Base-by-base conservation (phyloP, 1,140 invertebrate genomes). In the Drosophila rufa region DNA sequence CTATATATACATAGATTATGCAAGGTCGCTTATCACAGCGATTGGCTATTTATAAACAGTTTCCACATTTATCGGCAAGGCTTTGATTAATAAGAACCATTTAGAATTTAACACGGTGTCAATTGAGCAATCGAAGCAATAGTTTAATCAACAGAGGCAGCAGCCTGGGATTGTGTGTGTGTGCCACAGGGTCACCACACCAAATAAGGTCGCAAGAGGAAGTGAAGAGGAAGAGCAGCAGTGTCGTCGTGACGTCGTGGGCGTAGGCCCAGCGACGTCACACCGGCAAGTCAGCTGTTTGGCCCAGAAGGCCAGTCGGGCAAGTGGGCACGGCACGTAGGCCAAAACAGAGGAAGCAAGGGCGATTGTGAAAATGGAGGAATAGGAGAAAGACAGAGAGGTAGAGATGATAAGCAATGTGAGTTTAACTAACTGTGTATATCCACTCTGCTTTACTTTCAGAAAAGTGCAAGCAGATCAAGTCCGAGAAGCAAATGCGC, bases 391-490 rank as follows among this genome's bases (percentile, higher is more conserved):
- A 59, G 33, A 67, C 19, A 51, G 48, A 46, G 48, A 55, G 43
- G 27, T 36, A 11, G 19, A 15, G 42, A 14, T 38, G 42, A 40
- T 36, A 42, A 51, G 25, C 27, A 43, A 19, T 17, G 38, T 19
- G 42, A 53, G 22, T 25, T 45, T 30, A 40, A 69, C 53, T 86
- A 79, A 86, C 43, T 19, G 14, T 42, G 36, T 38, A 46, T 64
- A 30, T 33, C 40, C 62, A 9, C 43, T 27, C 56, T 77, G 46
- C 8, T 42, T 50, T 65, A 19, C 25, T 93, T 80, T 47, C 92
- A 93, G 91, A 81, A 91, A 93, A 92, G 56, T 92, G 79, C 79
- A 91, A 75, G 66, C 86, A 92, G 75, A 33, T 80, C 33, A 90
- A 92, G 62, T 38, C 76, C 8, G 68, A 90, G 73, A 86, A 87